A percentile compares a stretch with the other conserved stretches of the same genome.
phyloP scores from a whole-genome alignment of 2,888 invertebrate genomes.

The Apocheima hispidaria region DNA sequence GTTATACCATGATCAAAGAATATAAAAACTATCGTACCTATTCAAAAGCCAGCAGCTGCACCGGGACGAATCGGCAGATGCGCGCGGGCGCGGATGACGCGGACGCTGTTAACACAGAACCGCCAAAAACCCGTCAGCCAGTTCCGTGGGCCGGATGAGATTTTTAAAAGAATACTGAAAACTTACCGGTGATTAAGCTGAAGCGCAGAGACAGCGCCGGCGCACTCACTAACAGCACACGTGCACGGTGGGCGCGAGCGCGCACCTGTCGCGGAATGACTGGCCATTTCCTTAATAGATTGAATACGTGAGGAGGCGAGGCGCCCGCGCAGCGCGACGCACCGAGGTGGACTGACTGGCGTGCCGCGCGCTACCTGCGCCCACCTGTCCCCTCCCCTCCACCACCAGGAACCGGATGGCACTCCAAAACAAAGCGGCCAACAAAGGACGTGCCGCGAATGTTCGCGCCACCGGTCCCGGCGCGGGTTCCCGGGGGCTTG shows the following conservation, averaged over 20 bases:
- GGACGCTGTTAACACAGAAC: slow-evolving; percentile 68
- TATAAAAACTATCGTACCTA: slow-evolving; percentile 72
- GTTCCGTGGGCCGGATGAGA: slow-evolving; percentile 55
- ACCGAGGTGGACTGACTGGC: slow-evolving; percentile 78
- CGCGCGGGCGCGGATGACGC: slow-evolving; percentile 62
- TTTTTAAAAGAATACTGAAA: slow-evolving; percentile 56
- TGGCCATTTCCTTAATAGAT: slow-evolving; percentile 79
- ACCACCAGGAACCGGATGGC: slow-evolving; percentile 85
- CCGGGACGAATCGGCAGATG: slow-evolving; percentile 79
- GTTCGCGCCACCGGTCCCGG: slow-evolving; percentile 77
- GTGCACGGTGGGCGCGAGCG: slow-evolving; percentile 82
- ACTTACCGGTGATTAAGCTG: slow-evolving; percentile 68
- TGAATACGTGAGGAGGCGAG: slow-evolving; percentile 66
- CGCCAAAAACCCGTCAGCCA: slow-evolving; percentile 65
- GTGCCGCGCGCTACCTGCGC: slow-evolving; percentile 81
- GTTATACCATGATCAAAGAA: slow-evolving; percentile 59
- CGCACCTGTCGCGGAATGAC: slow-evolving; percentile 85
- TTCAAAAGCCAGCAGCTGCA: slow-evolving; percentile 79
- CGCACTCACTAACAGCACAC: slow-evolving; percentile 85
- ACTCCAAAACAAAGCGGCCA: slow-evolving; percentile 85
- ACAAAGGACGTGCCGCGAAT: slow-evolving; percentile 85
- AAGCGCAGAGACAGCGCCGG: slow-evolving; percentile 67
- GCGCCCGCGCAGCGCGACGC: slow-evolving; percentile 82
- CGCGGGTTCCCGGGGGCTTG: slow-evolving; percentile 59
- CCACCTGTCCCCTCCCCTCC: slow-evolving; percentile 83